Evolutionary conservation across 2,113 vertebrate species (phyloP).

Genomic region (Calcarius ornatus): DNA sequence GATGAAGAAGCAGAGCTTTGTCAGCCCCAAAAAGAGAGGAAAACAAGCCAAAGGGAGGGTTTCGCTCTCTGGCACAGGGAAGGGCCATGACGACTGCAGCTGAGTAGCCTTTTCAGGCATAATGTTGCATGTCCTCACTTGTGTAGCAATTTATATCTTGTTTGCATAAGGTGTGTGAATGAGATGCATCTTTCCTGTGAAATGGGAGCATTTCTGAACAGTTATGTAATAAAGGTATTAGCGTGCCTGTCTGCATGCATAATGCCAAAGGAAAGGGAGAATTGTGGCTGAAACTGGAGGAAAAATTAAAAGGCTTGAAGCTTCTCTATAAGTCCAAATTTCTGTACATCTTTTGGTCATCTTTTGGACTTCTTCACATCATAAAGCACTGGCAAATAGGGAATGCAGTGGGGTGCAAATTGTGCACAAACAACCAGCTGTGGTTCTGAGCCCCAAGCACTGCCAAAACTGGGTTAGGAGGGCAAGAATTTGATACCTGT

Average conservation of each 20-base stretch:
- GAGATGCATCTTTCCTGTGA: constrained; percentile 4
- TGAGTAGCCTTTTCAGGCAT: background rate
- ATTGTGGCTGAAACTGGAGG: background rate
- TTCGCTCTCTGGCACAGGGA: background rate
- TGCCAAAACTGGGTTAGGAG: background rate
- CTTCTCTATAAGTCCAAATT: background rate
- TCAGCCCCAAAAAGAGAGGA: background rate
- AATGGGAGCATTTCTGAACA: constrained; percentile 29
- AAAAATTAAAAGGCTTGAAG: background rate
- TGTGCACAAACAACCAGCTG: background rate
- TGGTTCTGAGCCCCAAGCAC: background rate
- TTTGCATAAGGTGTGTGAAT: constrained; percentile 43
- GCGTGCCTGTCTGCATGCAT: background rate
- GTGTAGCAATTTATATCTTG: constrained; percentile 35
- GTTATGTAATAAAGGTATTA: constrained; percentile 6
- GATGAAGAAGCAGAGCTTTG: background rate
- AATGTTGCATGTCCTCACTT: constrained; percentile 20
- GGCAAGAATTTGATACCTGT: background rate
- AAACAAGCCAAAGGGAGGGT: background rate
- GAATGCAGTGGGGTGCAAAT: background rate
- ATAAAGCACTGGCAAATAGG: background rate
- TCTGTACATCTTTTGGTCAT: background rate
- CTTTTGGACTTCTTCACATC: background rate
- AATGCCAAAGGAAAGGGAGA: background rate
- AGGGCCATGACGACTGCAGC: constrained; percentile 5